Evolutionary conservation across 2,797 vertebrate genomes (phyloP), one percentile per base, ranked within the genome.

Genomic region (Chaetodon trifasciatus): DNA sequence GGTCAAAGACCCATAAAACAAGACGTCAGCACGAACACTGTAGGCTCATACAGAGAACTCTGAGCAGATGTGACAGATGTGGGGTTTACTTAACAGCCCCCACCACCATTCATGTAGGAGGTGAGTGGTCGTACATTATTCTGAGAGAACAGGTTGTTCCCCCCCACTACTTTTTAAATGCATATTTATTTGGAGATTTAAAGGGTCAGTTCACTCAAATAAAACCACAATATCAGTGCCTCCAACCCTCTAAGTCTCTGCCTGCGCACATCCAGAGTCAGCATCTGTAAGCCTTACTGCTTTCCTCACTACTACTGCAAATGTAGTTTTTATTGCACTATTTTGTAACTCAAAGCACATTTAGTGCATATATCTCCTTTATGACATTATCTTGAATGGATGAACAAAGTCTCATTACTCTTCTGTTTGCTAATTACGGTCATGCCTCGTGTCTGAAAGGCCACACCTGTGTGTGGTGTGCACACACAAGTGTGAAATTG

Each of bases 31-130:
- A 67, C 56, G 6, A 21, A 8, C 62, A 42, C 46, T 10, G 6
- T 4, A 55, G 19, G 10, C 40, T 16, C 42, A 24, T 21, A 56
- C 19, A 67, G 17, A 65, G 23, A 65, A 69, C 40, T 23, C 62
- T 79, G 39, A 58, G 28, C 71, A 62, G 66, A 56, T 61, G 69
- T 72, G 73, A 79, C 70, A 81, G n/a, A 76, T 42, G 80, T 57
- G 64, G 32, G 44, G 70, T 78, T 72, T 35, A 19, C 47, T 70
- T 3, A 62, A 19, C 21, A 13, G 10, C 42, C 17, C 49, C 19
- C 24, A 3, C 3, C 12, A 6, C 10, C 52, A 39, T 57, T 55
- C 39, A 72, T 71, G 35, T 69, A 23, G 68, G 60, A 67, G 70
- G 67, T 78, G 47, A 55, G 44, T 74, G 40, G 53, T 73, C 21